phyloP scores from a whole-genome alignment of 2,113 vertebrate genomes.

The Ranitomeya imitator region DNA sequence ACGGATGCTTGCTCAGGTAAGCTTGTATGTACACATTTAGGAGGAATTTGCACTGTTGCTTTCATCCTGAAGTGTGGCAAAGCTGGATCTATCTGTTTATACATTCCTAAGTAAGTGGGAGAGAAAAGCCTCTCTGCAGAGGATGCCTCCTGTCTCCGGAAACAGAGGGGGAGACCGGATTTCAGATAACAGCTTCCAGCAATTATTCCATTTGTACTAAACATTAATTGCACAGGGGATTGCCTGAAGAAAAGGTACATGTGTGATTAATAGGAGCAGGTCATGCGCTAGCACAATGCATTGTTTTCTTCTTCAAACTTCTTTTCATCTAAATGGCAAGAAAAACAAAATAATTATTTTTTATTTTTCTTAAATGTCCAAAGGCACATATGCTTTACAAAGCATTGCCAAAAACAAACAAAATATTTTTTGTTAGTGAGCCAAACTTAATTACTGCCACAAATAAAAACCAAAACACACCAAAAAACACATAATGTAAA shows the following conservation, averaged over 20 bases:
- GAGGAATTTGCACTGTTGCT: constrained; percentile 53
- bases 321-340: neutral
- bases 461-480: neutral
- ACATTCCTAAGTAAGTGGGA: constrained; percentile 55
- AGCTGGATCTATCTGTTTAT: constrained; percentile 57
- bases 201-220: constrained; percentile 56
- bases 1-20: constrained; percentile 17
- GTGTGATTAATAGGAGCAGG: constrained; percentile 20
- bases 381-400: neutral
- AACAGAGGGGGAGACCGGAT: constrained; percentile 54
- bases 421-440: too few relatives aligned
- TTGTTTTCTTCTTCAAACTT: neutral
- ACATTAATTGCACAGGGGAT: constrained; percentile 44
- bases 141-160: constrained; percentile 54
- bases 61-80: constrained; percentile 55
- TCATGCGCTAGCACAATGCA: neutral
- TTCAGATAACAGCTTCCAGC: constrained; percentile 57
- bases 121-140: constrained; percentile 51
- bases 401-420: too few relatives aligned
- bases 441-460: too few relatives aligned
- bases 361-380: neutral
- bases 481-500: neutral
- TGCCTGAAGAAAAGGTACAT: constrained; percentile 43
- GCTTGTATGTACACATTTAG: constrained; percentile 38
- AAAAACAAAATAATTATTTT: neutral